Evolutionary conservation across 2,888 invertebrate species (phyloP).

Genomic region (Caenorhabditis imperialis): DNA sequence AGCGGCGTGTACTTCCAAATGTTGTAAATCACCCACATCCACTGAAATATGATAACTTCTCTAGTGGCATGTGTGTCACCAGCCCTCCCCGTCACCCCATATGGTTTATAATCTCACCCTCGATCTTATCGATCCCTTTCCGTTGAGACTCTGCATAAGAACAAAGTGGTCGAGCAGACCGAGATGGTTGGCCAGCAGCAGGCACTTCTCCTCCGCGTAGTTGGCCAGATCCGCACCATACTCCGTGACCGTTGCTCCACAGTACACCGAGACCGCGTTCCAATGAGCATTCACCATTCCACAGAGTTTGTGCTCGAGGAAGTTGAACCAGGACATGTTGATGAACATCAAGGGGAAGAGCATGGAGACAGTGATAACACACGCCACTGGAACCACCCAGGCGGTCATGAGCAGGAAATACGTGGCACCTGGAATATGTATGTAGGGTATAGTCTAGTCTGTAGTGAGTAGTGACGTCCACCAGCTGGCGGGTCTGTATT

Average conservation of each 20-base stretch:
- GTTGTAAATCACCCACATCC: constrained; percentile 77
- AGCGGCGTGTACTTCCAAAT: constrained; percentile 77
- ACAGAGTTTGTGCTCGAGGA: constrained; percentile 72
- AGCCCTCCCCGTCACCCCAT: not conserved
- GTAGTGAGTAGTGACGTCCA: no score
- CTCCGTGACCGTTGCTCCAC: constrained; percentile 71
- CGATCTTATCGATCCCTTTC: constrained; percentile 67
- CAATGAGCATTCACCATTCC: constrained; percentile 76
- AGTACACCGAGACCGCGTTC: constrained; percentile 69
- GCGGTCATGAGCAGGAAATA: constrained; percentile 75
- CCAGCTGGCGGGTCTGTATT: no score
- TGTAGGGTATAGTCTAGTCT: no score
- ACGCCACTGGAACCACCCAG: constrained; percentile 73
- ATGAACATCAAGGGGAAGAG: constrained; percentile 68
- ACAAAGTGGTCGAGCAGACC: constrained; percentile 76
- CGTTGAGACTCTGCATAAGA: constrained; percentile 73
- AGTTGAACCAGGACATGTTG: constrained; percentile 69
- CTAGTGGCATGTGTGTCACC: no score
- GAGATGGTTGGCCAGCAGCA: constrained; percentile 74
- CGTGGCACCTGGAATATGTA: constrained; percentile 62
- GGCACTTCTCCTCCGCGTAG: constrained; percentile 65
- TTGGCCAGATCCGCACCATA: constrained; percentile 67
- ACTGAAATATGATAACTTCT: constrained; percentile 70
- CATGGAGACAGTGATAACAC: constrained; percentile 67
- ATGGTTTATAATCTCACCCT: constrained; percentile 52